A percentile compares a stretch with the other conserved stretches of the same genome.
phyloP scores from a whole-genome alignment of 2,888 invertebrate genomes.

The Merodon equestris region DNA sequence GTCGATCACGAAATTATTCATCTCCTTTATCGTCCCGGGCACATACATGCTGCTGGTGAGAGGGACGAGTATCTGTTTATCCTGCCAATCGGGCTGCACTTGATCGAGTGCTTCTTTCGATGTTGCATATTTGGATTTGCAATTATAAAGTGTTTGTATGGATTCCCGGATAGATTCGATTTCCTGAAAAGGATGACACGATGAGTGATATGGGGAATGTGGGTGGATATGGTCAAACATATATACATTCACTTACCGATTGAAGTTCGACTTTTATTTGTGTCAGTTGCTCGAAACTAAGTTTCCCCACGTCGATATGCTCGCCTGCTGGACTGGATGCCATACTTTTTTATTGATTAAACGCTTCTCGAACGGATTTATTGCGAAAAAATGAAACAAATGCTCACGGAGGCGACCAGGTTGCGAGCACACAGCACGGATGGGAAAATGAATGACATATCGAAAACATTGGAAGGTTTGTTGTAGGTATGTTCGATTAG shows the following conservation, averaged over 20 bases:
- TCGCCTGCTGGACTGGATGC: conserved; percentile 79
- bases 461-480: conserved; percentile 13
- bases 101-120: conserved; percentile 91
- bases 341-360: conserved; percentile 68
- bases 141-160: conserved; percentile 91
- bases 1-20: conserved; percentile 93
- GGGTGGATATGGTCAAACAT: conserved; percentile 18
- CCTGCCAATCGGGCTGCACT: conserved; percentile 86
- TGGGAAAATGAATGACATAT: conserved; percentile 38
- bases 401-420: conserved; percentile 41
- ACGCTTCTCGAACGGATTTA: conserved; percentile 23
- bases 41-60: conserved; percentile 99
- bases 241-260: conserved; percentile 81
- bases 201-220: too few species aligned
- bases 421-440: conserved; percentile 2
- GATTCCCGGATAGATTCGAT: conserved; percentile 93
- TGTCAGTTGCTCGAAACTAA: conserved; percentile 89
- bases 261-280: conserved; percentile 93
- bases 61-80: conserved; percentile 94
- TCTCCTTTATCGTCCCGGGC: conserved; percentile 91
- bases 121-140: conserved; percentile 93
- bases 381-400: conserved; percentile 69
- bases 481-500: conserved; percentile 40
- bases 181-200: conserved; percentile 82
- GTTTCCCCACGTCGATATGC: conserved; percentile 89